A percentile compares a stretch with the other conserved stretches of the same genome.
Conservation (phyloP, 2,888 invertebrate genomes). For the Eupeodes luniger region DNA sequence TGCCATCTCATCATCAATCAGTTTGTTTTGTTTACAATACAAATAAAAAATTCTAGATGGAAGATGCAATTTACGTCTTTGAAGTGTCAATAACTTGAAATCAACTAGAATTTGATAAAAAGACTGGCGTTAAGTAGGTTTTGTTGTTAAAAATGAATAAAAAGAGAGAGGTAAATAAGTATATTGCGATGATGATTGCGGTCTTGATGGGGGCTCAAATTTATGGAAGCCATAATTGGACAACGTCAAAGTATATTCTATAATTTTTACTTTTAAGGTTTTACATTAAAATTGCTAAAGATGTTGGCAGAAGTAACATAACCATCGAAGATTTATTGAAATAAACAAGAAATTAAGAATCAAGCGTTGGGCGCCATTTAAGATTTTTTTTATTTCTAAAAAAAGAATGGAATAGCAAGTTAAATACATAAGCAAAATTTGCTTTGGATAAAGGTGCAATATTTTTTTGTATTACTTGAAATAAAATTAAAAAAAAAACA, state of each 20-base stretch:
- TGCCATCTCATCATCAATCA: slow-evolving; percentile 64
- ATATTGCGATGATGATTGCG: neutral
- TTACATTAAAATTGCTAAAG: too few species aligned
- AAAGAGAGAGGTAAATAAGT: neutral
- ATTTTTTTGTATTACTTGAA: too few species aligned
- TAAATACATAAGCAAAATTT: too few species aligned
- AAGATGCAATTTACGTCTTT: slow-evolving; percentile 63
- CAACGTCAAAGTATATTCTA: too few species aligned
- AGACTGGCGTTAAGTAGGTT: slow-evolving; percentile 20
- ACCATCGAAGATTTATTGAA: too few species aligned
- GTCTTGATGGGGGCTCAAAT: neutral
- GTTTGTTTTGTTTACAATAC: slow-evolving; percentile 27
- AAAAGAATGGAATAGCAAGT: too few species aligned
- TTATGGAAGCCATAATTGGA: neutral
- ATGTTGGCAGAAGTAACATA: too few species aligned
- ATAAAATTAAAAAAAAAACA: neutral
- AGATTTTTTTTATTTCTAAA: neutral
- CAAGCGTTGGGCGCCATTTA: neutral
- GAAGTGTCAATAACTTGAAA: slow-evolving; percentile 53
- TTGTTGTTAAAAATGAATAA: slow-evolving; percentile 38
- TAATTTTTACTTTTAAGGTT: too few species aligned
- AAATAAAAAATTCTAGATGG: slow-evolving; percentile 45
- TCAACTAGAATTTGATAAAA: slow-evolving; percentile 17
- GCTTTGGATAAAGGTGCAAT: too few species aligned
- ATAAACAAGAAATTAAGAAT: neutral